phyloP scores from a whole-genome alignment of 1,140 invertebrate species.

The Chionoecetes opilio region DNA sequence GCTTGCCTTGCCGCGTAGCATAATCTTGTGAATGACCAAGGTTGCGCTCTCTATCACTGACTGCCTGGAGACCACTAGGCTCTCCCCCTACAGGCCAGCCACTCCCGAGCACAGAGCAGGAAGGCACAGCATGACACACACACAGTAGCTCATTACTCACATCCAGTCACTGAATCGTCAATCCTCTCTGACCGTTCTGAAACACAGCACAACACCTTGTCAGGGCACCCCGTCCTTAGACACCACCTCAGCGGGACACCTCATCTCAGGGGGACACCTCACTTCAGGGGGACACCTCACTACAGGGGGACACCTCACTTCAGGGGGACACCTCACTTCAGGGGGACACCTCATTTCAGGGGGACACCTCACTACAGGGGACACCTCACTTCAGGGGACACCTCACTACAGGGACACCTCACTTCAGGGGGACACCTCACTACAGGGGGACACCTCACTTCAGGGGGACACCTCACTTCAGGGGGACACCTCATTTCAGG shows the following conservation, averaged over 20 bases:
- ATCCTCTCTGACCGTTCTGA: slow-evolving; percentile 78
- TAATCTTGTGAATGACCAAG: background rate
- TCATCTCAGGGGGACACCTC: background rate
- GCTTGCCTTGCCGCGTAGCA: background rate
- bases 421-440: background rate
- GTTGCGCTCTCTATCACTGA: background rate
- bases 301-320: background rate
- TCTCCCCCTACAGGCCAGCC: background rate
- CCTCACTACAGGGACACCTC: too few species aligned
- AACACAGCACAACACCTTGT: slow-evolving; percentile 73
- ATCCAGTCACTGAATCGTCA: slow-evolving; percentile 77
- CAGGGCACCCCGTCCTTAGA: slow-evolving; percentile 25
- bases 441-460: background rate
- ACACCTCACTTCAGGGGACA: background rate
- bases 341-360: background rate
- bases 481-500: background rate
- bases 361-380: background rate
- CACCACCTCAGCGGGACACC: background rate
- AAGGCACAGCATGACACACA: slow-evolving; percentile 35
- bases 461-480: background rate
- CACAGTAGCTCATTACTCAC: slow-evolving; percentile 67
- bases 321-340: slow-evolving; percentile 9
- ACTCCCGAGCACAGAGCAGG: slow-evolving; percentile 14
- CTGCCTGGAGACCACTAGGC: background rate
- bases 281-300: background rate